These are phyloP conservation scores for Drosophila aldrichi DNA, from an alignment of 2,888 invertebrate species.

Conservation along the genomic window DNA sequence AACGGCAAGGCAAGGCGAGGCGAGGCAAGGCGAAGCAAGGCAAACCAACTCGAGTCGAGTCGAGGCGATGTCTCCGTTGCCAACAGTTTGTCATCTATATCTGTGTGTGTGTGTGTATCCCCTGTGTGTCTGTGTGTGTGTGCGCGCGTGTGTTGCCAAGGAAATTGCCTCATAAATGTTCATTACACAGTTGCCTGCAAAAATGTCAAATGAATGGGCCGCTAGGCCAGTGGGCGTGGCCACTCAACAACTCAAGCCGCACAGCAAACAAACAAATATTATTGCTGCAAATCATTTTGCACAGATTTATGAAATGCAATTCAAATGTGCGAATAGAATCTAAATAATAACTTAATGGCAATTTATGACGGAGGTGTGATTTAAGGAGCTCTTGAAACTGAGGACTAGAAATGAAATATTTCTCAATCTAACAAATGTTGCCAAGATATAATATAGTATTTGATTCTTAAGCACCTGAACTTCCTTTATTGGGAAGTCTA, in stretches of 20 bases:
- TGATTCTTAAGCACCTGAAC: too few species aligned
- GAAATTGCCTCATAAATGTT: conserved; percentile 81
- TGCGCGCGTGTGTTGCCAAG: conserved; percentile 63
- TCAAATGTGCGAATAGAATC: conserved; percentile 45
- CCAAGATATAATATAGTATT: too few species aligned
- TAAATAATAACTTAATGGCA: conserved; percentile 28
- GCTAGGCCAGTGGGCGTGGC: conserved; percentile 37
- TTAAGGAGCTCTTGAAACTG: too few species aligned
- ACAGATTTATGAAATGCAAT: conserved; percentile 58
- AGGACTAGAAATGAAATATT: too few species aligned
- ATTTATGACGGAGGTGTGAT: conserved; percentile 26
- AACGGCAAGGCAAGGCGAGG: not conserved
- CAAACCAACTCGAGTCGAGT: conserved; percentile 4
- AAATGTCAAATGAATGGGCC: conserved; percentile 57
- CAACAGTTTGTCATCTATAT: conserved; percentile 66
- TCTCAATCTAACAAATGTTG: too few species aligned
- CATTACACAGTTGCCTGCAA: conserved; percentile 74
- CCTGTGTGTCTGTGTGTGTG: conserved; percentile 25
- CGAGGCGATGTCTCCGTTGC: conserved; percentile 46
- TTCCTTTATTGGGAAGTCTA: too few species aligned
- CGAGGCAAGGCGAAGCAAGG: not conserved
- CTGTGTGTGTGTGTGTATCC: conserved; percentile 16
- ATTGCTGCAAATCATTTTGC: conserved; percentile 60
- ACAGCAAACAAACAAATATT: conserved; percentile 23
- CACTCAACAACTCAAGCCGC: conserved; percentile 30